Base-by-base conservation (phyloP, 2,113 vertebrate genomes). In the Charina bottae region DNA sequence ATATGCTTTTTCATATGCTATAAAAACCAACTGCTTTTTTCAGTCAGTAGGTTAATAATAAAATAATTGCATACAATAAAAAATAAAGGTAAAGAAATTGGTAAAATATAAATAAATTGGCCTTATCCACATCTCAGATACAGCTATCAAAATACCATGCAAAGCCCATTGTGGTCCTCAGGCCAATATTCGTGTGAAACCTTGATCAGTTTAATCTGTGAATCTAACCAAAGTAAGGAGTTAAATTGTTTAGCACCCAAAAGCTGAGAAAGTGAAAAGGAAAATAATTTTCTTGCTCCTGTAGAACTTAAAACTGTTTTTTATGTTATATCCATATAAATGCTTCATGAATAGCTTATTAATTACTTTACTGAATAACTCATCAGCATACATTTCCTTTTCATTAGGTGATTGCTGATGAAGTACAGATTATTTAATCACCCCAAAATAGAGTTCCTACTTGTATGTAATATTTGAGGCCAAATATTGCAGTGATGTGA, bases 321-420 rank as follows among this genome's bases (percentile, higher is more conserved):
- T 58, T 58, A 56, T 56, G 13, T 33, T 56, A 87, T 58, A 58
- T 59, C 26, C 55, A 58, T 87, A 19, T 87, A 56, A 87, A 87
- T 58, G 33, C 17, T 87, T 37, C n/a, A 42, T 55, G 49, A 56
- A 42, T 93, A 83, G 24, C 64, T 87, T 72, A 0, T 92, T 89
- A 91, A 0, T 33, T 89, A 58, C 59, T 53, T 91, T 93, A 54
- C 87, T 95, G 87, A 87, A 90, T 93, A 91, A 88, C 85, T 26
- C 84, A 92, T 46, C 46, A n/a, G 23, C 92, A 88, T 58, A 0
- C 92, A 33, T 92, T 95, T 95, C 83, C 54, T 88, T 92, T 95
- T 93, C 24, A 90, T 94, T 95, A 91, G 89, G 72, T 92, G 72
- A 72, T 96, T 95, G 90, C 87, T 94, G 84, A 62, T 94, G 83